phyloP scores from a whole-genome alignment of 2,797 vertebrate species.

The Rhabdomys pumilio region DNA sequence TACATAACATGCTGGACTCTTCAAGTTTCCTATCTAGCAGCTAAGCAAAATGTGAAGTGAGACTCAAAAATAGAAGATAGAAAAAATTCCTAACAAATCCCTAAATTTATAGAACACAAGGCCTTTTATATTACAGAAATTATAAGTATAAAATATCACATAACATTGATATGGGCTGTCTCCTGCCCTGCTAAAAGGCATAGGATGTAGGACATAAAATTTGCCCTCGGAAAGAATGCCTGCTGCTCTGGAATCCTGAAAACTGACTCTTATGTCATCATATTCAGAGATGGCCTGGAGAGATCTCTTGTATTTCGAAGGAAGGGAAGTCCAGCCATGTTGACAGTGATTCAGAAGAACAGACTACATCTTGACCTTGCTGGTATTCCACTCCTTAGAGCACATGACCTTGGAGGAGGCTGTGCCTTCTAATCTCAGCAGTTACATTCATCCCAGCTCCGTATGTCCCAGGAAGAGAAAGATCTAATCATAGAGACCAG shows the following conservation, averaged over 20 bases:
- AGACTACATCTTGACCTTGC: background rate
- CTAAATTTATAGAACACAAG: background rate
- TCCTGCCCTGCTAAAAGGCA: background rate
- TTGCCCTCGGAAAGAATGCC: background rate
- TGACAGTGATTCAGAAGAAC: background rate
- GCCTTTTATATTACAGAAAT: slow-evolving; percentile 21
- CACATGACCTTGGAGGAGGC: too few species aligned
- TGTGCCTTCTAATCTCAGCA: background rate
- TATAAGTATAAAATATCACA: background rate
- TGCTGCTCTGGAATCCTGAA: background rate
- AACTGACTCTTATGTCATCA: background rate
- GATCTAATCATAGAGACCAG: background rate
- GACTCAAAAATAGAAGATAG: background rate
- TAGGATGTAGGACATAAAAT: background rate
- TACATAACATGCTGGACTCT: background rate
- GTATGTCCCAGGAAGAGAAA: background rate
- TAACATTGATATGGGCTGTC: background rate
- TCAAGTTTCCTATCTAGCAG: background rate
- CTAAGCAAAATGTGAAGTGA: slow-evolving; percentile 34
- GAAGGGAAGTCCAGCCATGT: background rate
- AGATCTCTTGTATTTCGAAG: rapidly evolving
- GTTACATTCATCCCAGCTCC: background rate
- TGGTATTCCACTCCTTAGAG: background rate
- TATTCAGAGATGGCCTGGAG: background rate
- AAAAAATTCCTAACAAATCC: background rate